Conservation (phyloP, 1,140 invertebrate genomes). For the Mycetomoellerius zeteki region DNA sequence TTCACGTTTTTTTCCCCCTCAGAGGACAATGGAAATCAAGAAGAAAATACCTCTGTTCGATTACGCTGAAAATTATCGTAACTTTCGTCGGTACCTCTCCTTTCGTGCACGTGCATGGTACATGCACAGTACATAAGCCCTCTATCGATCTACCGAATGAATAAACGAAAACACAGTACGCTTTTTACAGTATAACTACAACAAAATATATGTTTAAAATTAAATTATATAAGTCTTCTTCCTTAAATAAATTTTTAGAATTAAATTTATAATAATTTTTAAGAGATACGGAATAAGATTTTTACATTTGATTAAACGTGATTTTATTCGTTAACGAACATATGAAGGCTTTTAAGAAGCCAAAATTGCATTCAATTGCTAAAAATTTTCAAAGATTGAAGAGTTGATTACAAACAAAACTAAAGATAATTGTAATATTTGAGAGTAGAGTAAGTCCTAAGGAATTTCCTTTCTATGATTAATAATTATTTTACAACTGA, state of each 20-base stretch:
- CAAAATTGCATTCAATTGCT: too few species aligned
- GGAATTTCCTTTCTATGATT: too few species aligned
- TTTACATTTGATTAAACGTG: not conserved
- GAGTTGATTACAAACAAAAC: too few species aligned
- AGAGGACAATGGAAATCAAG: constrained; percentile 58
- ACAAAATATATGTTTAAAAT: not conserved
- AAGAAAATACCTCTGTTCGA: constrained; percentile 31
- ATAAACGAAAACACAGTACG: not conserved
- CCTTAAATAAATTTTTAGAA: not conserved
- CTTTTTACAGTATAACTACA: not conserved
- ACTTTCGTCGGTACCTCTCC: constrained; percentile 22
- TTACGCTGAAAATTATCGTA: constrained; percentile 49
- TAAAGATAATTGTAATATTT: too few species aligned
- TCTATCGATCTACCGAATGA: not conserved
- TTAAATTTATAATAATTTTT: not conserved
- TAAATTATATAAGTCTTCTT: not conserved
- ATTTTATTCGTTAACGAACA: not conserved
- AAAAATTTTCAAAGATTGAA: too few species aligned
- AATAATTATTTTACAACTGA: too few species aligned
- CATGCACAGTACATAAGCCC: not conserved
- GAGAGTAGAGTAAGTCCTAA: too few species aligned
- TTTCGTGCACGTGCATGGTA: not conserved
- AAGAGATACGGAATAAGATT: not conserved
- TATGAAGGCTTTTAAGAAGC: too few species aligned
- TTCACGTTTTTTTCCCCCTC: constrained; percentile 24